Percentiles rank a stretch among this genome's conserved stretches.
These are phyloP conservation scores for Clarias laeviceps DNA, from an alignment of 2,797 vertebrate genomes.

Conservation along the genomic window DNA sequence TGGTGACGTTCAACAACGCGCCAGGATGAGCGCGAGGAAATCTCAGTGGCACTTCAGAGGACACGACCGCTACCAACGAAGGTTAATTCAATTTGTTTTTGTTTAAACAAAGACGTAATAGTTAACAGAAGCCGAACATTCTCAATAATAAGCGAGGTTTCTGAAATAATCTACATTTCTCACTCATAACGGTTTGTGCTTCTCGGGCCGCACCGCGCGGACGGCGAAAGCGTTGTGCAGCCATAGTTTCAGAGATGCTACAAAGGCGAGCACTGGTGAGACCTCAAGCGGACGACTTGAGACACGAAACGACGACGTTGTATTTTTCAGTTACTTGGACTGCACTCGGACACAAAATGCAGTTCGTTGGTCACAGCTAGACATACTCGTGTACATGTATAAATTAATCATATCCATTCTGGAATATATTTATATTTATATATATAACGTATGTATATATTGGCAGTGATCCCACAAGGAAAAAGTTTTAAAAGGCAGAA, in stretches of 20 bases:
- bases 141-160: background rate
- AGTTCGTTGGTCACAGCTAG: slow-evolving; percentile 42
- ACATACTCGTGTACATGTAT: slow-evolving; percentile 35
- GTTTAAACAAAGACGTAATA: no score
- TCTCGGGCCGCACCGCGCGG: background rate
- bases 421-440: slow-evolving; percentile 33
- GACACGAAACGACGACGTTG: background rate
- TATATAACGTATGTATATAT: slow-evolving; percentile 6
- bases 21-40: background rate
- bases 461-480: slow-evolving; percentile 73
- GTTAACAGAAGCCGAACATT: background rate
- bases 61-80: background rate
- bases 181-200: background rate
- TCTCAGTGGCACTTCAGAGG: slow-evolving; percentile 8
- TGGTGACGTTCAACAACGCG: background rate
- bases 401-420: slow-evolving; percentile 39
- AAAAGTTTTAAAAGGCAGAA: slow-evolving; percentile 25
- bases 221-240: background rate
- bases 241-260: background rate
- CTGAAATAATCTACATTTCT: slow-evolving; percentile 5
- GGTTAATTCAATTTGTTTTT: no score
- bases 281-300: background rate
- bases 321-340: background rate
- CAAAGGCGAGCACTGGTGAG: slow-evolving; percentile 15
- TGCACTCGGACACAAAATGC: slow-evolving; percentile 33